phyloP scores from a whole-genome alignment of 2,888 invertebrate genomes.

The Epsilonema sp. region DNA sequence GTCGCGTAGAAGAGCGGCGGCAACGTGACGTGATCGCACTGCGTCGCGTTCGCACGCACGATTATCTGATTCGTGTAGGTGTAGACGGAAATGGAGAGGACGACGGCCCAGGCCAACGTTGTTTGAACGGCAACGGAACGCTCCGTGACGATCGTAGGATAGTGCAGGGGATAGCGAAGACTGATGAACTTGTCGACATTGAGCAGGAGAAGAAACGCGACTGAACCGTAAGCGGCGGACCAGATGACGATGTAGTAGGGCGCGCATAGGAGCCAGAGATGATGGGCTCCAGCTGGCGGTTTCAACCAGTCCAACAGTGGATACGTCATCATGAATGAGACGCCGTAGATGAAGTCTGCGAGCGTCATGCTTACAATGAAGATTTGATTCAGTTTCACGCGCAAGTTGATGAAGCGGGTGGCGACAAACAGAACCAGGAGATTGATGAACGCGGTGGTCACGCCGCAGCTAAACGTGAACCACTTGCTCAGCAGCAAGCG shows the following conservation, averaged over 20 bases:
- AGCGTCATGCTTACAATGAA: conserved; percentile 5
- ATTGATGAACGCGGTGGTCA: background rate
- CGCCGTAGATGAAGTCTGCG: conserved; percentile 5
- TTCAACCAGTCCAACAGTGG: too few relatives aligned
- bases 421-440: background rate
- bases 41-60: background rate
- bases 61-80: too few relatives aligned
- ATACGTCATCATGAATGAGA: conserved; percentile 3
- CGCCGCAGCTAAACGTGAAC: too few relatives aligned
- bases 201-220: conserved; percentile 2
- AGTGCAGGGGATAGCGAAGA: conserved; percentile 4
- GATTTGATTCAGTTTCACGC: background rate
- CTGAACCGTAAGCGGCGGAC: background rate
- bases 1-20: background rate
- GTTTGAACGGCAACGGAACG: background rate
- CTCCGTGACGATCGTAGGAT: background rate
- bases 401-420: background rate
- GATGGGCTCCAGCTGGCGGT: background rate
- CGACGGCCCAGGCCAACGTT: too few relatives aligned
- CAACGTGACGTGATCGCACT: background rate
- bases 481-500: too few relatives aligned
- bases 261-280: conserved; percentile 2
- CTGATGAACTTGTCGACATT: conserved; percentile 8
- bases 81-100: background rate
- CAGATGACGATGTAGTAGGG: conserved; percentile 2